A percentile compares a stretch with the other conserved stretches of the same genome.
Evolutionary conservation across 2,113 vertebrate genomes (phyloP).

Genomic region (Sporophila hypoxantha): DNA sequence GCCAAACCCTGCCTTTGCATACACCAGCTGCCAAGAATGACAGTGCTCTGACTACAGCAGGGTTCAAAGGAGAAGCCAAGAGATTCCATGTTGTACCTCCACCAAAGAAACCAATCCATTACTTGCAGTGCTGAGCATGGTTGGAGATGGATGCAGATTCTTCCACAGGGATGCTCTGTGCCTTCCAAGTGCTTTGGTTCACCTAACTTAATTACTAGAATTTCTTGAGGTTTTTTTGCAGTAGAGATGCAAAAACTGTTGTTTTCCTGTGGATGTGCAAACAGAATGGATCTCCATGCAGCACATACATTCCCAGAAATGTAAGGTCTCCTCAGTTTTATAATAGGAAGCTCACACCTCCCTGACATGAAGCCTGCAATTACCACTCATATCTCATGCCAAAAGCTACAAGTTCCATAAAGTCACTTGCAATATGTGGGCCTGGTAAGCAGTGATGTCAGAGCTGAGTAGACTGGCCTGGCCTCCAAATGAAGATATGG

Average conservation of each 20-base stretch:
- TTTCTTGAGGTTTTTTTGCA: background rate
- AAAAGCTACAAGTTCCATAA: background rate
- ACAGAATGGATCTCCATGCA: fast-evolving
- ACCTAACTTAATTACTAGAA: background rate
- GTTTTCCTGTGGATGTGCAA: background rate
- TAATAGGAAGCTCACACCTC: background rate
- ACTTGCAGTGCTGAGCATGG: background rate
- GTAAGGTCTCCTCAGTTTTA: background rate
- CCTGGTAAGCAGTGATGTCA: background rate
- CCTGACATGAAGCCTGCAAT: background rate
- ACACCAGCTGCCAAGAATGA: background rate
- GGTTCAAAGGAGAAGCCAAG: background rate
- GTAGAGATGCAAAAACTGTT: background rate
- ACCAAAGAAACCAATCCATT: background rate
- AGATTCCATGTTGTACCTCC: background rate
- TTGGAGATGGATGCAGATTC: background rate
- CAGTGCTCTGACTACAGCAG: background rate
- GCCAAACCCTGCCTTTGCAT: background rate
- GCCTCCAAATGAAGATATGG: background rate
- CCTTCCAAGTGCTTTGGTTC: background rate
- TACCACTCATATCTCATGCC: background rate
- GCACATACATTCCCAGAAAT: background rate
- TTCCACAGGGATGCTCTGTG: background rate
- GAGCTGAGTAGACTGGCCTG: background rate
- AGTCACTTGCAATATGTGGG: background rate